Percentiles rank a stretch among this genome's conserved stretches.
These are phyloP conservation scores for Hermaeophaga mercurialis DNA, from an alignment of 2,888 invertebrate species.

Conservation along the genomic window DNA sequence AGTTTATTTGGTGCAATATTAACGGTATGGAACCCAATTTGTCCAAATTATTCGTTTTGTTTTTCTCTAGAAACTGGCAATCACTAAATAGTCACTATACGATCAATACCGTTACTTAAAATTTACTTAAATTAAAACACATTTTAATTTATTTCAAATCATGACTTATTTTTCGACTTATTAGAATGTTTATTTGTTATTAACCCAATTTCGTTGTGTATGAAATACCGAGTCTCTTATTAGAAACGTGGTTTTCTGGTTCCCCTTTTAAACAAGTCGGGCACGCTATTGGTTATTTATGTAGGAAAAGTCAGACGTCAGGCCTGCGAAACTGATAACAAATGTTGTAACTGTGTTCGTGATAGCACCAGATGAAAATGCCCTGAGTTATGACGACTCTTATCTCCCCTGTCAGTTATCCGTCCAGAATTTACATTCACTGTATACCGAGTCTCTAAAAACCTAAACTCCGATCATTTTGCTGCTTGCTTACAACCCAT, in stretches of 20 bases:
- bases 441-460: slow-evolving; percentile 4
- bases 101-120: too few species aligned
- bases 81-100: too few species aligned
- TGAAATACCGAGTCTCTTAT: too few species aligned
- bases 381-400: slow-evolving; percentile 34
- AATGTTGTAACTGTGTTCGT: slow-evolving; percentile 32
- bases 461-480: not conserved
- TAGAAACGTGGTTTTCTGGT: not conserved
- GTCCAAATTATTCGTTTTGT: too few species aligned
- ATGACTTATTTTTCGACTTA: too few species aligned
- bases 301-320: slow-evolving; percentile 33
- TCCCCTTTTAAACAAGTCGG: slow-evolving; percentile 12
- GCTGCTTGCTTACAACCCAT: not conserved
- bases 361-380: slow-evolving; percentile 32
- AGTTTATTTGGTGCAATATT: too few species aligned
- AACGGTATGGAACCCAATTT: too few species aligned
- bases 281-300: slow-evolving; percentile 33
- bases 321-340: slow-evolving; percentile 31
- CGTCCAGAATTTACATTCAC: slow-evolving; percentile 28
- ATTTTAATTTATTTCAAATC: too few species aligned
- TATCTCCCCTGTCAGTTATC: slow-evolving; percentile 33
- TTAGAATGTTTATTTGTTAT: too few species aligned
- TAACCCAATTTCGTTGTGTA: too few species aligned
- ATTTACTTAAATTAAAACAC: too few species aligned
- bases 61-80: too few species aligned